Evolutionary conservation across 2,888 invertebrate genomes (phyloP).

Genomic region (Cactoblastis cactorum): DNA sequence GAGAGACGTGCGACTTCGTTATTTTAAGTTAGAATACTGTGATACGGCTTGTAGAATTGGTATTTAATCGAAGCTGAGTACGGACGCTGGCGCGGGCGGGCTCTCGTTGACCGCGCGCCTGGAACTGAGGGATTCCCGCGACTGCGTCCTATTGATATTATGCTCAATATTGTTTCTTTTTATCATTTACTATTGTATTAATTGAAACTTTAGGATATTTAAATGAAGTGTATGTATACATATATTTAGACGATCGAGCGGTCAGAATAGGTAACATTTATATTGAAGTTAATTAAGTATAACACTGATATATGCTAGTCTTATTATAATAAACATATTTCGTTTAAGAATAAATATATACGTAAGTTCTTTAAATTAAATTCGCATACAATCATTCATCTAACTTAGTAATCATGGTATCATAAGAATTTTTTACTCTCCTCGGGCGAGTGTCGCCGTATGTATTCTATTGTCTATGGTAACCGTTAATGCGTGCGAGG

Average conservation of each 20-base stretch:
- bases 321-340: conserved; percentile 59
- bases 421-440: conserved; percentile 46
- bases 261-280: conserved; percentile 38
- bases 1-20: conserved; percentile 11
- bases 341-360: conserved; percentile 51
- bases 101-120: too few species aligned
- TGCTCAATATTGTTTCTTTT: conserved; percentile 63
- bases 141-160: conserved; percentile 28
- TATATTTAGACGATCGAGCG: conserved; percentile 17
- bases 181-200: conserved; percentile 37
- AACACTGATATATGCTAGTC: conserved; percentile 76
- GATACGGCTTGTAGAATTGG: conserved; percentile 67
- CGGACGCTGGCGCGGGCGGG: background rate
- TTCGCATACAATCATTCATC: conserved; percentile 43
- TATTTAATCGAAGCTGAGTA: conserved; percentile 27
- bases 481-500: background rate
- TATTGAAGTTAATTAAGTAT: conserved; percentile 51
- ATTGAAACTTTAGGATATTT: conserved; percentile 40
- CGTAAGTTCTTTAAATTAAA: conserved; percentile 54
- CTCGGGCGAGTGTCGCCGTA: conserved; percentile 17
- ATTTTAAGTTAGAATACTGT: conserved; percentile 70
- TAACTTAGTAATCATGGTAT: conserved; percentile 55
- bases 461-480: background rate
- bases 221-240: conserved; percentile 31
- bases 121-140: background rate